Evolutionary conservation across 1,140 invertebrate species (phyloP).

Genomic region (Brachionus plicatilis): DNA sequence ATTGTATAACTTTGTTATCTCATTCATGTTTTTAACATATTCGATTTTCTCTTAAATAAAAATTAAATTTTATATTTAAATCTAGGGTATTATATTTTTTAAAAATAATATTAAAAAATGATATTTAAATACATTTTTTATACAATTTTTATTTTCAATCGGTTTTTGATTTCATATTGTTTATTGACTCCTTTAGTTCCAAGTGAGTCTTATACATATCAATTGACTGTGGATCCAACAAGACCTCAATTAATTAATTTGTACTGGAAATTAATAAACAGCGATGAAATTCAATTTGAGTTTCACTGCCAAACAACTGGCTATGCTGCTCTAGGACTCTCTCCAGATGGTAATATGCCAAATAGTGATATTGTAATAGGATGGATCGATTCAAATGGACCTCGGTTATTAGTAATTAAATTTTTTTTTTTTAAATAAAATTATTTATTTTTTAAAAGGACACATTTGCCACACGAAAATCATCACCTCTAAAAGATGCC

Average conservation of each 20-base stretch:
- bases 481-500: neutral
- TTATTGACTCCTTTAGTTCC: conserved; percentile 15
- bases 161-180: neutral
- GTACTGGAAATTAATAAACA: conserved; percentile 16
- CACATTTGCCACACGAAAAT: neutral
- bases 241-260: conserved; percentile 4
- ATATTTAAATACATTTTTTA: neutral
- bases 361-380: conserved; percentile 69
- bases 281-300: conserved; percentile 3
- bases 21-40: neutral
- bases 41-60: neutral
- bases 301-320: conserved; percentile 61
- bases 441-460: neutral
- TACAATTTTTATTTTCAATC: neutral
- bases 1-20: too few relatives aligned
- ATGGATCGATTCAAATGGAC: conserved; percentile 2
- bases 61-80: too few relatives aligned
- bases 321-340: conserved; percentile 74
- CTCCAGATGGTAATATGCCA: conserved; percentile 69
- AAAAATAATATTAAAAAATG: neutral
- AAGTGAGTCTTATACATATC: neutral
- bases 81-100: too few relatives aligned
- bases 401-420: neutral
- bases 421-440: neutral
- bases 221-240: neutral